Evolutionary conservation across 2,888 invertebrate species (phyloP), one percentile per base, ranked within the genome.

Genomic region (Cremastinae sp.): DNA sequence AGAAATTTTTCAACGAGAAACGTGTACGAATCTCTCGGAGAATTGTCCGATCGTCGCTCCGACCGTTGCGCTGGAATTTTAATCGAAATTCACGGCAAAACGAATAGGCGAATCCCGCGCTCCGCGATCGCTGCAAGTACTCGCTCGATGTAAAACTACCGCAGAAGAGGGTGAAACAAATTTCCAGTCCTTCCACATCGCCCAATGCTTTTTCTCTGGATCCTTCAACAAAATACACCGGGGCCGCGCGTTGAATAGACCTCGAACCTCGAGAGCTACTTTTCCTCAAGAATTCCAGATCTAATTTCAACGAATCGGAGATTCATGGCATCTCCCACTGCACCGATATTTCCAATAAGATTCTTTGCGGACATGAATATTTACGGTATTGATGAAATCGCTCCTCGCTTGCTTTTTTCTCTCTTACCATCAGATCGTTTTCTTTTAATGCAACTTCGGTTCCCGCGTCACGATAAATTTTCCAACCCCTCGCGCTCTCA

Each of bases 51-150:
- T 70, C 41, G 72, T 70, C 61, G 66, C 58, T 16, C 34, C 47
- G 49, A n/a, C n/a, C 45, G 75, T 78, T 73, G 65, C 51, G 62
- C 43, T 70, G 78, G 75, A 79, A 75, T 79, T 79, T 74, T 78
- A 79, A 73, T 77, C 66, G 74, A 75, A 74, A 59, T 53, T 51
- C 20, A 41, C 61, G 47, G 61, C 36, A 51, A 75, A 54, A 28
- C 28, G 28, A 28, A 28, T 28, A 28, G 5, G 28, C 65, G 51
- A 66, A 41, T 43, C 34, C 38, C 73, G 36, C 41, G n/a, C n/a
- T n/a, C n/a, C 41, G 20, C 43, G 61, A 36, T 5, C 2, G 10
- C 8, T 49, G 49, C 16, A 16, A 16, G 51, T 58, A 2, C 41
- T 51, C 41, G 0, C 58, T 47, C 62, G 41, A 3, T 5, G 58